Percentiles rank a stretch among this genome's conserved stretches.
Evolutionary conservation across 2,797 vertebrate species (phyloP).

Genomic region (Brachymystax lenok): DNA sequence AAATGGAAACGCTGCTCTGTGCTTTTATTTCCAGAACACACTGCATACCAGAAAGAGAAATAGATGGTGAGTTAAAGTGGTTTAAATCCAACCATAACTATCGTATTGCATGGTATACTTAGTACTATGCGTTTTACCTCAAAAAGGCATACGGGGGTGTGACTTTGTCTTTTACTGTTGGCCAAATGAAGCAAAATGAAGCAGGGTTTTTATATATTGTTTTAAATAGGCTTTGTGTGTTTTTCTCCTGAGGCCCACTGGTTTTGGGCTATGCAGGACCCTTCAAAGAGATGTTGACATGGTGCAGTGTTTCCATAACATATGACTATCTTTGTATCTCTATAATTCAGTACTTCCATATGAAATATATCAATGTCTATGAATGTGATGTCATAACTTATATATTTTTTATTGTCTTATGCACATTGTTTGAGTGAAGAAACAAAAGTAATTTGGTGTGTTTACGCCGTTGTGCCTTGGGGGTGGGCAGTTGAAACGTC

Average conservation of each 20-base stretch:
- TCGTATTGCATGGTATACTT: constrained; percentile 58
- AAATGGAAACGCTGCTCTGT: constrained; percentile 48
- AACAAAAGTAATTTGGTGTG: not conserved
- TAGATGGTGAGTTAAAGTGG: constrained; percentile 45
- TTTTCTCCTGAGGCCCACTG: not conserved
- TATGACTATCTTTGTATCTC: not conserved
- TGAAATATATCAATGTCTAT: not conserved
- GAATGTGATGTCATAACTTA: not conserved
- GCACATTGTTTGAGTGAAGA: not conserved
- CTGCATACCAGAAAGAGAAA: constrained; percentile 43
- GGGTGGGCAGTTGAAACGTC: constrained; percentile 6
- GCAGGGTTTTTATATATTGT: not conserved
- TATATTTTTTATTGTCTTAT: not conserved
- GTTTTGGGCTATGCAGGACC: not conserved
- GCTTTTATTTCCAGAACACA: constrained; percentile 57
- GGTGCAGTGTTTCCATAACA: no score
- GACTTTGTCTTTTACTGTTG: constrained; percentile 34
- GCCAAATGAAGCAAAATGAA: constrained; percentile 12
- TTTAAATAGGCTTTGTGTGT: constrained; percentile 2
- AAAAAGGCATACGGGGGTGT: constrained; percentile 35
- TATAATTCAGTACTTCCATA: not conserved
- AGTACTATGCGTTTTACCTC: constrained; percentile 44
- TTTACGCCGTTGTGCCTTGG: not conserved
- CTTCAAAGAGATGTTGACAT: not conserved
- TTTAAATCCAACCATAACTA: constrained; percentile 59